A percentile compares a stretch with the other conserved stretches of the same genome.
Evolutionary conservation across 1,140 invertebrate species (phyloP).

Genomic region (Anastrepha ludens): DNA sequence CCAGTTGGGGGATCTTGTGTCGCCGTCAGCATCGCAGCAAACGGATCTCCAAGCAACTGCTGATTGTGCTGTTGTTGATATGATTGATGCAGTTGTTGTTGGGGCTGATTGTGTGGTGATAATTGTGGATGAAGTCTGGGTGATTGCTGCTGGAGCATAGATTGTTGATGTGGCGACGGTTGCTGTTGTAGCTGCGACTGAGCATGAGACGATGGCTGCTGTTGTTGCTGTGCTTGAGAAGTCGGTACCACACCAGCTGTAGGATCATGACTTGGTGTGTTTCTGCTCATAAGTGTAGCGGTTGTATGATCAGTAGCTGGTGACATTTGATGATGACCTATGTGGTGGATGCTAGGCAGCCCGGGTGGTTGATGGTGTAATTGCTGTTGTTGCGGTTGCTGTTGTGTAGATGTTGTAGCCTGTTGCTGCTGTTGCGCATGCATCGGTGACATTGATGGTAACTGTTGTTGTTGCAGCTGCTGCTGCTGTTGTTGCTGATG

Average conservation of each 20-base stretch:
- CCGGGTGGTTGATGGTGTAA: constrained; percentile 56
- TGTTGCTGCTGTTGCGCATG: constrained; percentile 58
- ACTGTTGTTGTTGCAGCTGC: constrained; percentile 55
- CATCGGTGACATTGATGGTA: constrained; percentile 58
- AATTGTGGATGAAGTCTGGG: constrained; percentile 60
- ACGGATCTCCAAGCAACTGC: constrained; percentile 51
- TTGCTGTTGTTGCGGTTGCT: constrained; percentile 56
- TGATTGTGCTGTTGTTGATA: constrained; percentile 53
- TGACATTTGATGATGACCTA: constrained; percentile 60
- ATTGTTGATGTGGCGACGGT: constrained; percentile 63
- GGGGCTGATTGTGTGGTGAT: constrained; percentile 61
- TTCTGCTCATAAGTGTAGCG: constrained; percentile 55
- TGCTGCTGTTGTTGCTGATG: constrained; percentile 59
- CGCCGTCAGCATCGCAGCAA: constrained; percentile 43
- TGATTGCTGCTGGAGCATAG: constrained; percentile 61
- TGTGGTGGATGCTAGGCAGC: constrained; percentile 54
- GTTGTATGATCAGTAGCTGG: constrained; percentile 56
- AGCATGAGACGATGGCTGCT: constrained; percentile 57
- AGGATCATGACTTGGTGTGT: constrained; percentile 57
- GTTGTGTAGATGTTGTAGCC: background rate
- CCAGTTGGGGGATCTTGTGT: constrained; percentile 9
- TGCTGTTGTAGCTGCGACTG: constrained; percentile 63
- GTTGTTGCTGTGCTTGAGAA: constrained; percentile 61
- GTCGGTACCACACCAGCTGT: constrained; percentile 54
- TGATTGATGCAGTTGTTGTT: constrained; percentile 56